Conservation (phyloP, 2,888 invertebrate species). For the Rotaria macrura region DNA sequence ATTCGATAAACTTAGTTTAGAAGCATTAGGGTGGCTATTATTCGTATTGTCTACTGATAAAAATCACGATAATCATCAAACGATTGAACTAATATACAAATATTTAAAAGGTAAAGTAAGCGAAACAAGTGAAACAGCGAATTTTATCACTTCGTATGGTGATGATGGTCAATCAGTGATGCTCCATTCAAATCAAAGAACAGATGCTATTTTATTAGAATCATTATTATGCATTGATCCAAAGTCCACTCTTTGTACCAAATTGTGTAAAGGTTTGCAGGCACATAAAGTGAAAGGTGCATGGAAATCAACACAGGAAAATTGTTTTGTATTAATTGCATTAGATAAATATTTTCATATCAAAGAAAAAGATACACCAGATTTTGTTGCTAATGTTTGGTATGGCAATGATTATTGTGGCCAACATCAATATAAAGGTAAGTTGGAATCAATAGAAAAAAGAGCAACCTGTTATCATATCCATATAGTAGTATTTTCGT, state of each 20-base stretch:
- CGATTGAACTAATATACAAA: neutral
- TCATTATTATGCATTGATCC: neutral
- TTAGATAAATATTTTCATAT: slow-evolving; percentile 1
- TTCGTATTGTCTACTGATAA: neutral
- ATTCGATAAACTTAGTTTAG: neutral
- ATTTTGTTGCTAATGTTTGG: slow-evolving; percentile 6
- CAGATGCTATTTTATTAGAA: neutral
- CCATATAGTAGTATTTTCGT: too few species aligned
- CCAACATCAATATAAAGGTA: slow-evolving; percentile 6
- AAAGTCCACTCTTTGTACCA: neutral
- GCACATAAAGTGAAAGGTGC: neutral
- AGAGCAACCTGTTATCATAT: too few species aligned
- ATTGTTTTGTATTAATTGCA: neutral
- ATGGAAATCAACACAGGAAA: neutral
- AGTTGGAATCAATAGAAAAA: neutral
- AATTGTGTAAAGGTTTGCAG: neutral
- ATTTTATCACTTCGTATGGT: neutral
- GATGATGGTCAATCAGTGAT: neutral
- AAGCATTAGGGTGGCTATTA: neutral
- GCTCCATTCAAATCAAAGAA: neutral
- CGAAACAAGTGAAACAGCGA: neutral
- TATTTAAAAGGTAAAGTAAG: neutral
- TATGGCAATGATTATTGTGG: neutral
- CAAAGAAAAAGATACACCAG: neutral
- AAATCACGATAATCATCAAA: neutral